phyloP scores from a whole-genome alignment of 1,140 invertebrate species.

The Zaprionus ghesquierei region DNA sequence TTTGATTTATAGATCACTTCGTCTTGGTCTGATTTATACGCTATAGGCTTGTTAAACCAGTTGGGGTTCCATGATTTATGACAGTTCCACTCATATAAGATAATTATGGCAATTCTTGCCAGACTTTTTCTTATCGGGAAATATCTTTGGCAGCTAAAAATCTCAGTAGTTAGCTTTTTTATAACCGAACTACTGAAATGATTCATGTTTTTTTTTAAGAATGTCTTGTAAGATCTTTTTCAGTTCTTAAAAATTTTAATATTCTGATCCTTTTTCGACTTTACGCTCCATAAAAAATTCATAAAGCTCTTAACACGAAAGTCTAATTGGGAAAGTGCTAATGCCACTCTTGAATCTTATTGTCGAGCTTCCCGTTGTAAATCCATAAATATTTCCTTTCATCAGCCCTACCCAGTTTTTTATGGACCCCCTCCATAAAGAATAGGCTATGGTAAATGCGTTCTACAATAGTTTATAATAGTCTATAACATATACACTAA shows the following conservation, averaged over 20 bases:
- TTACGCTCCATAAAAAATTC: neutral
- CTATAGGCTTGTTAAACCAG: neutral
- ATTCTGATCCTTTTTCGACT: neutral
- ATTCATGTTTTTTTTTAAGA: neutral
- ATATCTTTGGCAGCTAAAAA: neutral
- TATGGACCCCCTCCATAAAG: slow-evolving; percentile 4
- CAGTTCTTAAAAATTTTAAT: neutral
- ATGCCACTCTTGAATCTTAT: neutral
- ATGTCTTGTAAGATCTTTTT: neutral
- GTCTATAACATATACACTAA: neutral
- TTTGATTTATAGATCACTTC: slow-evolving; percentile 19
- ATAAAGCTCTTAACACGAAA: neutral
- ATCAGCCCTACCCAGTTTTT: neutral
- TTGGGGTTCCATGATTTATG: neutral
- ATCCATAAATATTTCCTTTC: slow-evolving; percentile 9
- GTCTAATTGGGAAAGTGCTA: neutral
- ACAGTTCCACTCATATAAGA: neutral
- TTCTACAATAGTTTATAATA: neutral
- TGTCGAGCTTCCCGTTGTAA: neutral
- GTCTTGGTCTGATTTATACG: neutral
- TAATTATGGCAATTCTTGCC: neutral
- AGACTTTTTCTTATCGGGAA: neutral
- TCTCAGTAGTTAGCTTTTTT: neutral
- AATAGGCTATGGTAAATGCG: neutral
- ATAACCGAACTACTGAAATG: neutral